Base-by-base conservation (phyloP, 2,888 invertebrate species). In the Pediacus dermestoides region DNA sequence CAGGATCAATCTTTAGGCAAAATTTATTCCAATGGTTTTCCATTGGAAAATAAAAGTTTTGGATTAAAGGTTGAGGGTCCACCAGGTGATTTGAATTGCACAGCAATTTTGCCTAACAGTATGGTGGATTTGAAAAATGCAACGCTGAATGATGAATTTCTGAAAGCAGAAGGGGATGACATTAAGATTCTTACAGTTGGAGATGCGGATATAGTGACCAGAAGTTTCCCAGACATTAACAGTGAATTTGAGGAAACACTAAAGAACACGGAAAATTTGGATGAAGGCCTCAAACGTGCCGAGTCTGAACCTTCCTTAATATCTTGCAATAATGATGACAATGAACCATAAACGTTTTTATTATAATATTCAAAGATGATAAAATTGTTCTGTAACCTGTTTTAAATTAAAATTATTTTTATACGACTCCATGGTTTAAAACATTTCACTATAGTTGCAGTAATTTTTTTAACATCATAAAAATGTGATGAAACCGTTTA, bases 41-140 rank as follows among this genome's bases (percentile, higher is more conserved):
- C 54, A 2, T 21, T 42, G 14, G 52, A 55, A 7, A n/a, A n/a
- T n/a, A n/a, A n/a, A n/a, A n/a, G n/a, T n/a, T n/a, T n/a, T n/a
- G n/a, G n/a, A n/a, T n/a, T n/a, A n/a, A n/a, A n/a, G n/a, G n/a
- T n/a, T 4, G n/a, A 30, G 4, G 31, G 9, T n/a, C 7, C 46
- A 4, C 50, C 74, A 8, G 74, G 73, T 12, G 77, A 78, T 56
- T 71, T 87, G 56, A 77, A 84, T 37, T 78, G 83, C 2, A 81
- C 85, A 4, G 84, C 87, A 1, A 80, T 91, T 43, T 87, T 90
- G 66, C 87, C 88, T 1, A 91, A 92, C 61, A 90, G 90, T 60
- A 86, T 88, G 7, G 88, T 88, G 2, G 87, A 85, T 60, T 69
- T 88, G 32, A 86, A 88, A 55, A 88, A 86, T 56, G 85, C 87